Percentiles rank a stretch among this genome's conserved stretches.
Conservation (phyloP, 2,888 invertebrate genomes). For the Andrena camellia region DNA sequence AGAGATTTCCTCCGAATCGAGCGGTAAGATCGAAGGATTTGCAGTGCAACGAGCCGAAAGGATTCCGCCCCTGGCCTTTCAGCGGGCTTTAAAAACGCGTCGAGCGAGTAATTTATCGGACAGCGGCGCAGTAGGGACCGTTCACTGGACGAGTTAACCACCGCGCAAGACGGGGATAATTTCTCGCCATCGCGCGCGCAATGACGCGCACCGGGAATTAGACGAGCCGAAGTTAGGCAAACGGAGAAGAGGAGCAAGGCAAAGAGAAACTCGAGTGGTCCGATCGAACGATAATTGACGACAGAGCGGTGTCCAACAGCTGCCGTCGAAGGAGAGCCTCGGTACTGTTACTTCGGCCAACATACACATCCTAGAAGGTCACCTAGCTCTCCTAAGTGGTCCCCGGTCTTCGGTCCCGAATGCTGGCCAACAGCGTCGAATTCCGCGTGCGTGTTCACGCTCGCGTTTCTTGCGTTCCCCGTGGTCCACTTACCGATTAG, state of each 20-base stretch:
- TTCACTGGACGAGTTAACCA: conserved; percentile 36
- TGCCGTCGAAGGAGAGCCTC: conserved; percentile 40
- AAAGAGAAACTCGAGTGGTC: neutral
- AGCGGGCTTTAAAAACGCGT: neutral
- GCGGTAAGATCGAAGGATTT: neutral
- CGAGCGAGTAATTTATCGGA: conserved; percentile 26
- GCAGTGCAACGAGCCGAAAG: neutral
- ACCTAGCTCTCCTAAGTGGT: conserved; percentile 52
- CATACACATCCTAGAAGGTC: conserved; percentile 68
- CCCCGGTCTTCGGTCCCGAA: conserved; percentile 7
- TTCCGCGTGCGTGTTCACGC: neutral
- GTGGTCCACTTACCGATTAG: neutral
- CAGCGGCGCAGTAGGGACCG: conserved; percentile 30
- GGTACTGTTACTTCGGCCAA: conserved; percentile 59
- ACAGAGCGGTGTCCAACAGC: conserved; percentile 57
- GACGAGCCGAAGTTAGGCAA: neutral
- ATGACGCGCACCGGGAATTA: neutral
- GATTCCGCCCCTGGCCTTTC: conserved; percentile 18
- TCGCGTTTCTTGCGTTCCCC: neutral
- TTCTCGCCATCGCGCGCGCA: neutral
- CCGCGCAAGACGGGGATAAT: neutral
- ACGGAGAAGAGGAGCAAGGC: neutral
- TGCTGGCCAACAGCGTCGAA: neutral
- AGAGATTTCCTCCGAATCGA: conserved; percentile 27
- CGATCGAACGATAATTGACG: conserved; percentile 47